Conservation (phyloP, 2,888 invertebrate genomes). For the Electrophaes corylata region DNA sequence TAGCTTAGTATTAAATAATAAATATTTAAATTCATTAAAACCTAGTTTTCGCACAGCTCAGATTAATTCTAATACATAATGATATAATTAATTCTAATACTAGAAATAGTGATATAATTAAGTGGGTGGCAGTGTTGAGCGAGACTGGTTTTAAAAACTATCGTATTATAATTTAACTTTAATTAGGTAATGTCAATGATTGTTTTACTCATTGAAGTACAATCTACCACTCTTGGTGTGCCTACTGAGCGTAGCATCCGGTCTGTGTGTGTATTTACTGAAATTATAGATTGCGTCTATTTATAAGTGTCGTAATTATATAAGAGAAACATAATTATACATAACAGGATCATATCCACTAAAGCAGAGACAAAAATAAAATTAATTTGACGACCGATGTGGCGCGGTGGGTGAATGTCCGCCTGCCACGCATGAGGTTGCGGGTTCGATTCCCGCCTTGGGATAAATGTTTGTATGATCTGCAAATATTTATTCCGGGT, state of each 20-base stretch:
- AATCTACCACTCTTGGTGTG: slow-evolving; percentile 10
- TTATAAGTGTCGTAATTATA: slow-evolving; percentile 5
- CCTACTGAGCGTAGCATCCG: slow-evolving; percentile 12
- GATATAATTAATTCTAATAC: not conserved
- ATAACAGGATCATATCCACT: not conserved
- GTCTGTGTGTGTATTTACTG: slow-evolving; percentile 10
- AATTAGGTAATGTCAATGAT: slow-evolving; percentile 3
- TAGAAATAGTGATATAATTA: not conserved
- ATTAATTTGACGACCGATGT: no score
- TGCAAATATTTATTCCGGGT: no score
- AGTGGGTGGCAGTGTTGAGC: not conserved
- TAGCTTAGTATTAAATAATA: not conserved
- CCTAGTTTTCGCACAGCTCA: not conserved
- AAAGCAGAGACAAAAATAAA: not conserved
- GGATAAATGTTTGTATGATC: no score
- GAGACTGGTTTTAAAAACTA: slow-evolving; percentile 1
- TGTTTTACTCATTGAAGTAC: no score
- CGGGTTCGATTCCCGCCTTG: no score
- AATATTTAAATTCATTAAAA: not conserved
- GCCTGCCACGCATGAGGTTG: no score
- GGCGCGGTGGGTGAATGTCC: no score
- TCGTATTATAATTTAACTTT: slow-evolving; percentile 4
- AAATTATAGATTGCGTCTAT: slow-evolving; percentile 9
- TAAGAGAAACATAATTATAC: not conserved
- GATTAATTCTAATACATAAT: not conserved